Base-by-base conservation (phyloP, 2,113 vertebrate species). In the Eonycteris spelaea region DNA sequence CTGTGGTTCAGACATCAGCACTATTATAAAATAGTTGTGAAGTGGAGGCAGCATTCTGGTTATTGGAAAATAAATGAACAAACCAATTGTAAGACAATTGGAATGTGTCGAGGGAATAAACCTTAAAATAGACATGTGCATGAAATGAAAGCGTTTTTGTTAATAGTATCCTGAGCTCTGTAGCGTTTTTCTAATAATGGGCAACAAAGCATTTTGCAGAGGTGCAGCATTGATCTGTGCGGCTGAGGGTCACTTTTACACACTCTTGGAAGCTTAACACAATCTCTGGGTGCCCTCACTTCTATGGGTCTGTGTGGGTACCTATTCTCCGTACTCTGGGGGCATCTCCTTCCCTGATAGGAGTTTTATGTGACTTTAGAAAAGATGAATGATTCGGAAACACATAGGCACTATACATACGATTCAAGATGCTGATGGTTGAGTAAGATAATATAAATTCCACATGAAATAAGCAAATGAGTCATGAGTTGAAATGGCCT, bases 41-140 rank as follows among this genome's bases (percentile, higher is more conserved):
- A 96, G 22, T 59, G 83, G 86, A 95, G 79, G 89, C 97, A 65
- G 71, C 5, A 53, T 78, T 95, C 94, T 96, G 65, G 70, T 91
- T 96, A 97, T 94, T 97, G 97, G 84, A 94, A 96, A 92, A 97
- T 45, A 85, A 97, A 98, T 80, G 63, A 97, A 65, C 73, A 97
- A 85, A 95, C 91, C 53, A 86, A 91, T 83, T 97, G 94, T 55
- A 95, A 93, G 61, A 91, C 90, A 92, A 73, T 33, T 91, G 93
- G n/a, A 94, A 94, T 93, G 67, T 91, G 88, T 82, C 88, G 15
- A 19, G 86, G 96, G 83, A 97, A 89, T 65, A 97, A 92, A 93
- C 79, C 22, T 55, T 97, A 96, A 59, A 38, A 53, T 26, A 91
- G 86, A 70, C n/a, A 12, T 18, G 13, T 97, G 89, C 48, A 55